Conservation (phyloP, 1,140 invertebrate species). For the Spodoptera litura region DNA sequence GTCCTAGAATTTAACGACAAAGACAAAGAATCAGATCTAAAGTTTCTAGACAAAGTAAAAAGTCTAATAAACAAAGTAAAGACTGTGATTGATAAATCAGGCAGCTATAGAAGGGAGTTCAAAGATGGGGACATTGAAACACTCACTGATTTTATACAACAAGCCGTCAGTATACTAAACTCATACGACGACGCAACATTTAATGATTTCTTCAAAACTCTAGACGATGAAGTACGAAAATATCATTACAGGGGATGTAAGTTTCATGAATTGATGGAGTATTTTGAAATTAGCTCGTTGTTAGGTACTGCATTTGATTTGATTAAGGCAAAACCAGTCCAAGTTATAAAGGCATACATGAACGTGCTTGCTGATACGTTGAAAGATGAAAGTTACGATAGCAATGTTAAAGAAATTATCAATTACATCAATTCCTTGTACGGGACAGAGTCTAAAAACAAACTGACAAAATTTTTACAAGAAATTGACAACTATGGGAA, state of each 20-base stretch:
- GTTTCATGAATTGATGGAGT: conserved; percentile 54
- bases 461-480: conserved; percentile 52
- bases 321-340: conserved; percentile 33
- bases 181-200: conserved; percentile 59
- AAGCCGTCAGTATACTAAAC: conserved; percentile 48
- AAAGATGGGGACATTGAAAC: conserved; percentile 18
- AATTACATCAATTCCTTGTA: conserved; percentile 63
- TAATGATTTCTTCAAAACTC: conserved; percentile 45
- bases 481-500: conserved; percentile 40
- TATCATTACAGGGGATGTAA: conserved; percentile 55
- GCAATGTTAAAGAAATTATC: conserved; percentile 38
- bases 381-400: conserved; percentile 30
- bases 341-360: conserved; percentile 49
- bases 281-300: conserved; percentile 48
- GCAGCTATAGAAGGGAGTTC: neutral
- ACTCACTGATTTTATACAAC: conserved; percentile 55
- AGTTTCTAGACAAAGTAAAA: conserved; percentile 64
- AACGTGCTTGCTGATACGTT: conserved; percentile 38
- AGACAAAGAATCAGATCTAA: conserved; percentile 48
- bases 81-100: conserved; percentile 44
- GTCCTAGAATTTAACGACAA: conserved; percentile 68
- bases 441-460: conserved; percentile 46
- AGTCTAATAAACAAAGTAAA: conserved; percentile 60
- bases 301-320: conserved; percentile 52
- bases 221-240: conserved; percentile 57